phyloP scores from a whole-genome alignment of 2,888 invertebrate species.

The Platycheirus rosarum region DNA sequence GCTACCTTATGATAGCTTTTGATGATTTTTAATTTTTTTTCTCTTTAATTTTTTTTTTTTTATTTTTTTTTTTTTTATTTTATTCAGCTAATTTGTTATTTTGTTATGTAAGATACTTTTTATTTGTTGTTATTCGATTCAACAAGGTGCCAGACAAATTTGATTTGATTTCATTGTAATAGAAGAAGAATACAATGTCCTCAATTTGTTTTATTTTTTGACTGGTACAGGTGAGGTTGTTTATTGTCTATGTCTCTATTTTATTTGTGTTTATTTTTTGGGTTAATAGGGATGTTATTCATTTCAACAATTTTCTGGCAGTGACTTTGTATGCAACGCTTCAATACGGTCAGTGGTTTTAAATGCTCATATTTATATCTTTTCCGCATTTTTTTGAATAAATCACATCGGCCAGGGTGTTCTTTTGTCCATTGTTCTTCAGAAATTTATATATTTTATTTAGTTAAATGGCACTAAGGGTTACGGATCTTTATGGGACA shows the following conservation, averaged over 20 bases:
- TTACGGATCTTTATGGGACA: too few relatives aligned
- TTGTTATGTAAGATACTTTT: constrained; percentile 61
- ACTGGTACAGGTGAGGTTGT: not conserved
- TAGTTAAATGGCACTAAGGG: too few relatives aligned
- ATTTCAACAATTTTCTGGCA: constrained; percentile 60
- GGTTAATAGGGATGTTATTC: constrained; percentile 11
- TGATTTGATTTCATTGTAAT: constrained; percentile 15
- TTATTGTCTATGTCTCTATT: not conserved
- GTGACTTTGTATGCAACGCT: constrained; percentile 28
- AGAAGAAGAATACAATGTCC: constrained; percentile 32
- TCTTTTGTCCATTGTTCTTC: too few relatives aligned
- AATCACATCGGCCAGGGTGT: too few relatives aligned
- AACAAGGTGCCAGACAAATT: constrained; percentile 50
- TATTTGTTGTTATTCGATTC: constrained; percentile 48
- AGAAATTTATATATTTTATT: too few relatives aligned
- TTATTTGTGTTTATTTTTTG: not conserved
- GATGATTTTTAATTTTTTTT: constrained; percentile 32
- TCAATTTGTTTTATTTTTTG: constrained; percentile 19
- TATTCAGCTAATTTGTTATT: constrained; percentile 43
- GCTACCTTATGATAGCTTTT: constrained; percentile 34
- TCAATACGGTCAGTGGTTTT: constrained; percentile 12
- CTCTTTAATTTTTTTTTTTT: constrained; percentile 34
- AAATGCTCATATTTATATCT: constrained; percentile 34
- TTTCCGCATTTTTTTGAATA: constrained; percentile 34
- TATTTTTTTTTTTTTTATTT: not conserved